phyloP scores from a whole-genome alignment of 2,113 vertebrate species.

The Girardinichthys multiradiatus region DNA sequence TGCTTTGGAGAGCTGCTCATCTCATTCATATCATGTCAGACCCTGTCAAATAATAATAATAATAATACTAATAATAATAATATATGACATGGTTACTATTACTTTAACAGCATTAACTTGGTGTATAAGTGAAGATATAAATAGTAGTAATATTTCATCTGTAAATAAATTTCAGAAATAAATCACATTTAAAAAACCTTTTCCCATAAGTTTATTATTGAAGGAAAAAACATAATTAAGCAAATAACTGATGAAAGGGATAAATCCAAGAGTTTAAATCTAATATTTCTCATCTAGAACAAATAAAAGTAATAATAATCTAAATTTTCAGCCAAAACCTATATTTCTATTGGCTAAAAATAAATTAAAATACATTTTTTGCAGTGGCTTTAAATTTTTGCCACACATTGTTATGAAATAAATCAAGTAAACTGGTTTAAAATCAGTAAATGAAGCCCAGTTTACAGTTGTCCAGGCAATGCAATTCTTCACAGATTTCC shows the following conservation, averaged over 20 bases:
- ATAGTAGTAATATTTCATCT: background rate
- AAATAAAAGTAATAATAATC: background rate
- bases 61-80: background rate
- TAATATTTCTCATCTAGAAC: background rate
- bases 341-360: background rate
- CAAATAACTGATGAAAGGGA: background rate
- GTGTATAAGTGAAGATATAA: background rate
- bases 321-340: background rate
- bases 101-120: background rate
- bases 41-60: background rate
- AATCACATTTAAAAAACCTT: too few species aligned
- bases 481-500: background rate
- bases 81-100: background rate
- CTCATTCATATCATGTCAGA: background rate
- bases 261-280: background rate
- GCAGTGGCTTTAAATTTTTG: too few species aligned
- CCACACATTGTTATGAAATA: background rate
- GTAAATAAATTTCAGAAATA: too few species aligned
- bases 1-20: background rate
- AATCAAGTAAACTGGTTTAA: background rate
- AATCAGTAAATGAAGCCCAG: background rate
- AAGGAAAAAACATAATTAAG: background rate
- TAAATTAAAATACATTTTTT: background rate
- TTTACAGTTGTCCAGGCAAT: slow-evolving; percentile 7
- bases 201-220: too few species aligned